These are phyloP conservation scores for Rhagophthalmus giganteus DNA, from an alignment of 2,888 invertebrate genomes.

Conservation along the genomic window DNA sequence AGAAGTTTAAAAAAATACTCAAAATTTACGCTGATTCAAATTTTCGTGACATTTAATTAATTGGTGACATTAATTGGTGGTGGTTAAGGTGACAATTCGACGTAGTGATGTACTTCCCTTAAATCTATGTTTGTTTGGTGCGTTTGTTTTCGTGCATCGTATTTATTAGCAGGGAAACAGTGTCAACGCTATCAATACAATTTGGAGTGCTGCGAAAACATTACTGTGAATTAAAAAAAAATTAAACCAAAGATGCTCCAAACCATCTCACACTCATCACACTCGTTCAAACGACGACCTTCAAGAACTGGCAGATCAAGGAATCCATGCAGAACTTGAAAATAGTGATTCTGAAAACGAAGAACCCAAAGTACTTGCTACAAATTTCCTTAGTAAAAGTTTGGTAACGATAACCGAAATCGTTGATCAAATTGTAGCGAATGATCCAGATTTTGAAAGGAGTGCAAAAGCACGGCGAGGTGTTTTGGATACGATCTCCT, in stretches of 20 bases:
- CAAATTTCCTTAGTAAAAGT: conserved; percentile 1
- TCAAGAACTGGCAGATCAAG: not conserved
- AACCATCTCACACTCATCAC: too few relatives aligned
- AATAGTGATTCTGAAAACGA: conserved; percentile 1
- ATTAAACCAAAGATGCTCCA: too few relatives aligned
- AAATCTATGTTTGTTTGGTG: not conserved
- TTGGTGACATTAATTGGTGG: too few relatives aligned
- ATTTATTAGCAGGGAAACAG: not conserved
- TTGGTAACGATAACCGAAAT: conserved; percentile 3
- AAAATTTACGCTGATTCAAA: conserved; percentile 1
- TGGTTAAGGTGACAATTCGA: not conserved
- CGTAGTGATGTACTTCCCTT: not conserved
- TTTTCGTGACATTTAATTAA: not conserved
- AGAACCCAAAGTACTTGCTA: conserved; percentile 1
- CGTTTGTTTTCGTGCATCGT: not conserved
- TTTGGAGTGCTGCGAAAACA: not conserved
- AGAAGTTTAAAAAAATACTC: not conserved
- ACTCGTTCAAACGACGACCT: not conserved
- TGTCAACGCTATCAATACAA: not conserved
- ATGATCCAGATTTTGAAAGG: conserved; percentile 1
- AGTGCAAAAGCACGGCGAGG: not conserved
- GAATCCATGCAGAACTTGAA: conserved; percentile 2
- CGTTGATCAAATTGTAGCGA: conserved; percentile 1
- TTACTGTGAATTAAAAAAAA: too few relatives aligned
- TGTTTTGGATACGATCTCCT: not conserved